These are phyloP conservation scores for Protobothrops flavoviridis DNA, from an alignment of 2,113 vertebrate species.

Conservation along the genomic window DNA sequence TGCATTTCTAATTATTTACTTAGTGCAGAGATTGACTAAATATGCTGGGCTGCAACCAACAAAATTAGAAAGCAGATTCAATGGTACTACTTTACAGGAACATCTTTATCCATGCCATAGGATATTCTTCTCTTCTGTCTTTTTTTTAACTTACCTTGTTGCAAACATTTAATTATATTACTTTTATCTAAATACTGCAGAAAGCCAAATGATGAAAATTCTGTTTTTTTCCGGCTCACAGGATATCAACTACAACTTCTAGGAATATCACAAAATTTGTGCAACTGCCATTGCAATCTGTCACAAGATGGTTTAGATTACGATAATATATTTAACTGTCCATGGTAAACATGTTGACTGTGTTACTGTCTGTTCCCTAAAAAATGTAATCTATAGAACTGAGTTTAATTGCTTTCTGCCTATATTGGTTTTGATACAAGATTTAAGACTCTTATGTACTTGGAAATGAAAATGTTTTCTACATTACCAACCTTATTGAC, in stretches of 20 bases:
- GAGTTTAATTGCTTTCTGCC: background rate
- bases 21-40: background rate
- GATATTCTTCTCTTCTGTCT: background rate
- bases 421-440: background rate
- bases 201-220: background rate
- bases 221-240: background rate
- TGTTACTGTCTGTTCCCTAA: background rate
- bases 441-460: background rate
- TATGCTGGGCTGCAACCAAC: background rate
- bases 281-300: background rate
- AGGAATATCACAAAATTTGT: background rate
- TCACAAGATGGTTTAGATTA: background rate
- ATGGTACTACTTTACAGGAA: background rate
- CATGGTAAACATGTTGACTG: background rate
- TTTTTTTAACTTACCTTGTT: background rate
- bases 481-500: slow-evolving; percentile 86
- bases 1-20: background rate
- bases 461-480: slow-evolving; percentile 2
- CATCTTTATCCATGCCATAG: background rate
- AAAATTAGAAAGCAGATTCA: background rate
- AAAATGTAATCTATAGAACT: background rate
- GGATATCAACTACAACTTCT: background rate
- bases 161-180: background rate
- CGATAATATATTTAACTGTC: background rate
- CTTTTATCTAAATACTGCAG: background rate